Evolutionary conservation across 2,113 vertebrate species (phyloP), one percentile per base, ranked within the genome.

Genomic region (Gambusia holbrooki): DNA sequence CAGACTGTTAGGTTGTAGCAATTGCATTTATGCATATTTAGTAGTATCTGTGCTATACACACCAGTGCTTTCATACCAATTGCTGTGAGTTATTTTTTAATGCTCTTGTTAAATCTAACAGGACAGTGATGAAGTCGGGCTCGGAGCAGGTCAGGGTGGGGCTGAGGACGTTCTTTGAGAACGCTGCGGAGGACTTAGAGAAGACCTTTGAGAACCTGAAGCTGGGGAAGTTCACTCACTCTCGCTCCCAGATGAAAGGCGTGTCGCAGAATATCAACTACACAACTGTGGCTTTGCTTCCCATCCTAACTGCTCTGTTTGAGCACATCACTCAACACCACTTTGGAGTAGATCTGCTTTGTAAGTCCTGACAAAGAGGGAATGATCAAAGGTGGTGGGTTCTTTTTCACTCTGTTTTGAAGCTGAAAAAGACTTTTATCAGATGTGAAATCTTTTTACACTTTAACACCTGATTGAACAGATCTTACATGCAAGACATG

Each of bases 201-300:
- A 98, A 97, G 92, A 99, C 98, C 0, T 96, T 97, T 0, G 98
- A 99, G 94, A 99, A 99, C 88, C 93, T 99, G 89, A 98, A 99
- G 88, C 95, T 97, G 69, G 98, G 97, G 75, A 98, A 99, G 93
- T 99, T 99, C 89, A 97, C 97, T 10, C 98, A 99, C 89, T 98
- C 97, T 5, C 94, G 98, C 88, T 98, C 97, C 0, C 98, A 99
- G 94, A 97, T 99, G 77, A 99, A 98, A 91, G 97, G 98, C 6
- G 97, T 98, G 76, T 99, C 97, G 19, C 98, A 99, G 93, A 99
- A 99, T 82, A 99, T 99, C 82, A 99, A 99, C 93, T 99, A 99
- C 72, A 99, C 97, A 82, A 99, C 97, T 0, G 97, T 94, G 62
- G 98, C 98, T 6, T 94, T 99, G 87, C 94, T 99, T 71, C 98